These are phyloP conservation scores for Geotrypetes seraphini DNA, from an alignment of 2,797 vertebrate species.

Conservation along the genomic window DNA sequence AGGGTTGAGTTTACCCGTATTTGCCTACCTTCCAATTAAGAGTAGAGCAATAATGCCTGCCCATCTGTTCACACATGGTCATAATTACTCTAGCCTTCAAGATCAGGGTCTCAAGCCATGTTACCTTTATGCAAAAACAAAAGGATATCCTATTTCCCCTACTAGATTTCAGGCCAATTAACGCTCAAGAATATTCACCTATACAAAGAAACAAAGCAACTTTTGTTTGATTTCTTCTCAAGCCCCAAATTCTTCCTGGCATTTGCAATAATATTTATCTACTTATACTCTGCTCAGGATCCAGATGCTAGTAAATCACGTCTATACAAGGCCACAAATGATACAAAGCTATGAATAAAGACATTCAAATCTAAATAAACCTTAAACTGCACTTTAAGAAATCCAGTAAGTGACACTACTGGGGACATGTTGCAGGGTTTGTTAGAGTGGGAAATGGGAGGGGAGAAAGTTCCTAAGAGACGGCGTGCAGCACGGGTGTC, in stretches of 20 bases:
- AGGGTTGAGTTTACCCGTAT: conserved; percentile 44
- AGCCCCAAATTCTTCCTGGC: not conserved
- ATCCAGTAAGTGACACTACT: too few species aligned
- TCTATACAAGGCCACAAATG: conserved; percentile 4
- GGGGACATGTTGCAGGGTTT: too few species aligned
- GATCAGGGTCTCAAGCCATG: conserved; percentile 56
- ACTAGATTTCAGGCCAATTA: conserved; percentile 42
- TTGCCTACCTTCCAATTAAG: conserved; percentile 55
- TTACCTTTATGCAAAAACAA: conserved; percentile 42
- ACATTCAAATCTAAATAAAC: too few species aligned
- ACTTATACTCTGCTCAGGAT: conserved; percentile 6
- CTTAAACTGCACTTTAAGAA: too few species aligned
- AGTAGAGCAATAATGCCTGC: conserved; percentile 34
- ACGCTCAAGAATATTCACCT: conserved; percentile 22
- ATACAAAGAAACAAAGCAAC: conserved; percentile 13
- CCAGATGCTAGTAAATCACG: conserved; percentile 1
- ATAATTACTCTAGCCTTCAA: conserved; percentile 29
- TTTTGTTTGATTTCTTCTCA: conserved; percentile 6
- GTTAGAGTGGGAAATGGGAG: too few species aligned
- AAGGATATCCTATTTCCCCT: conserved; percentile 40
- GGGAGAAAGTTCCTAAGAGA: too few species aligned
- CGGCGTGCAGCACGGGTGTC: too few species aligned
- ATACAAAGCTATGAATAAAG: not conserved
- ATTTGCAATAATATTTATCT: conserved; percentile 2
- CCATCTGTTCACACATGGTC: conserved; percentile 58